Base-by-base conservation (phyloP, 2,113 vertebrate species). In the Gopherus flavomarginatus region DNA sequence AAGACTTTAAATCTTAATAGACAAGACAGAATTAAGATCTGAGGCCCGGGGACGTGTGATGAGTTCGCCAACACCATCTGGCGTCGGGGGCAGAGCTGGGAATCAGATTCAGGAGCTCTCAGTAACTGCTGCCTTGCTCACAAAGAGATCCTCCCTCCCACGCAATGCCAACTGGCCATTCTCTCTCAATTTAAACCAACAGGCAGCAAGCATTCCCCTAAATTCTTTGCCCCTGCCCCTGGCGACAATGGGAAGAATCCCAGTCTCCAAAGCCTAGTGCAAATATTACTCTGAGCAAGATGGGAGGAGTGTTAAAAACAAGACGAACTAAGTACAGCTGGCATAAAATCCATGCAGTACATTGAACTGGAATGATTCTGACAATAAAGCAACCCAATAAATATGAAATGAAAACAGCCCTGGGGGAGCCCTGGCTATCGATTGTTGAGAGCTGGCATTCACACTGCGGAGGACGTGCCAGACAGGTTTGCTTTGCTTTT, bases 281-380 rank as follows among this genome's bases (percentile, higher is more conserved):
- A 2, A 50, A 88, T 17, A 5, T 2, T 1, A 89, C 65, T 56
- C 54, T 5, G 5, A 1, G 5, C 35, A 92, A 87, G 62, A 88
- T 52, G 69, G 31, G 35, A 81, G 85, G 90, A 95, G 88, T 79
- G 88, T 93, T 97, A 97, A 97, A 96, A 97, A 89, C 97, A 97
- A 97, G 97, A 91, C 95, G 83, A 96, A 97, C 95, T 97, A 97
- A 98, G 87, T 22, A 0, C 94, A 94, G 90, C 91, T 97, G 97
- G 97, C 97, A 98, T 96, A 98, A 98, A 98, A 97, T 98, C 97
- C 95, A 98, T 97, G 97, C 95, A 94, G 95, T 96, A 97, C 97
- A 97, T 97, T 97, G 97, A 98, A 98, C 96, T 96, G 97, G 97
- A 98, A 98, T 97, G 97, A 97, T 98, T 97, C 97, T 97, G 97